Conservation (phyloP, 1,140 invertebrate genomes). For the Portunus trituberculatus region DNA sequence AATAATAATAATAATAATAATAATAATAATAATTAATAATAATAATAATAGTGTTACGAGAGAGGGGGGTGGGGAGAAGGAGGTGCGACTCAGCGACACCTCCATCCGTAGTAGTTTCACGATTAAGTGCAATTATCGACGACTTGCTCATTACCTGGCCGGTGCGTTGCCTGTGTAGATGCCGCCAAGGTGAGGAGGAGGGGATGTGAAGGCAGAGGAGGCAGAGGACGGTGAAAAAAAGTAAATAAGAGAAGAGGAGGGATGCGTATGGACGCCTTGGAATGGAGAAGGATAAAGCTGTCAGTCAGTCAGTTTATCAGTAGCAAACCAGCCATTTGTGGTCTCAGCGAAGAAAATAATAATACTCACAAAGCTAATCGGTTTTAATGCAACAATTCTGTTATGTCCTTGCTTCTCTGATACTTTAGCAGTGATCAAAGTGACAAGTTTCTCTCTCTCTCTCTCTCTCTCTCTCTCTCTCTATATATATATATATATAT, state of each 20-base stretch:
- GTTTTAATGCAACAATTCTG: too few species aligned
- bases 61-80: neutral
- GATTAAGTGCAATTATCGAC: slow-evolving; percentile 34
- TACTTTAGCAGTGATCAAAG: too few species aligned
- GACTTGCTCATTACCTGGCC: neutral
- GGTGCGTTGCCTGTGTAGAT: neutral
- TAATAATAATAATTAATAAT: neutral
- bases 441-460: too few species aligned
- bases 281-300: neutral
- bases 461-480: too few species aligned
- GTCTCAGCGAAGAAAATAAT: neutral
- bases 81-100: neutral
- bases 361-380: neutral
- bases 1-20: neutral
- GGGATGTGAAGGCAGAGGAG: neutral
- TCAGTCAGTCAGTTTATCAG: too few species aligned
- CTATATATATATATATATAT: too few species aligned
- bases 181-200: neutral
- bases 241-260: neutral
- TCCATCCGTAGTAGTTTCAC: neutral
- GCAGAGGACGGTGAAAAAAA: neutral
- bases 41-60: neutral
- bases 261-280: neutral
- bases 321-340: too few species aligned
- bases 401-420: too few species aligned